These are phyloP conservation scores for Zaprionus tsacasi DNA, from an alignment of 1,140 invertebrate genomes.

Conservation along the genomic window DNA sequence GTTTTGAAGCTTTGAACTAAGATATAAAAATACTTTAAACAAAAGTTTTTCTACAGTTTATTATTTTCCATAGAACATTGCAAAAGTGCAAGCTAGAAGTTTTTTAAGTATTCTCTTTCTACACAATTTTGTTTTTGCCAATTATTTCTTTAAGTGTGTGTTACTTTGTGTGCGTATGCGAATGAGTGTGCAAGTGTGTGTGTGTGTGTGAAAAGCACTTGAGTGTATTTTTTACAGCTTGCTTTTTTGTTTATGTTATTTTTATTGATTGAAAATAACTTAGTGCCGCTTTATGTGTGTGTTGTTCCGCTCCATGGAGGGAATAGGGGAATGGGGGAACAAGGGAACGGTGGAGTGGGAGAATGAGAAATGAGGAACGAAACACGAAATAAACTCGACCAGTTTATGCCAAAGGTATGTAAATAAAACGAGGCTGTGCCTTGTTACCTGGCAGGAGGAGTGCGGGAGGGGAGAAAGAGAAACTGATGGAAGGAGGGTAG, in stretches of 20 bases:
- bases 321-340: slow-evolving; percentile 3
- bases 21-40: no score
- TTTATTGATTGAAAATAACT: slow-evolving; percentile 83
- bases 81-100: no score
- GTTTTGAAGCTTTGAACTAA: no score
- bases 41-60: no score
- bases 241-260: slow-evolving; percentile 78
- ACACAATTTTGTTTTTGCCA: background rate
- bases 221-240: slow-evolving; percentile 80
- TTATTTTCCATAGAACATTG: no score
- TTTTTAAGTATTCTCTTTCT: no score
- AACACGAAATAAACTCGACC: slow-evolving; percentile 65
- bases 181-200: slow-evolving; percentile 15
- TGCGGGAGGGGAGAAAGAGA: background rate
- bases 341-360: background rate
- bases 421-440: slow-evolving; percentile 62
- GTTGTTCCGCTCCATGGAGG: slow-evolving; percentile 17
- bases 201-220: slow-evolving; percentile 45
- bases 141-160: background rate
- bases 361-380: slow-evolving; percentile 2
- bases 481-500: background rate
- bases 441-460: slow-evolving; percentile 1
- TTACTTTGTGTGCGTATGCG: background rate
- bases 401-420: slow-evolving; percentile 73
- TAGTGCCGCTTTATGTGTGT: slow-evolving; percentile 75